A percentile compares a stretch with the other conserved stretches of the same genome.
Evolutionary conservation across 2,888 invertebrate genomes (phyloP).

Genomic region (Cylloceria caligata): DNA sequence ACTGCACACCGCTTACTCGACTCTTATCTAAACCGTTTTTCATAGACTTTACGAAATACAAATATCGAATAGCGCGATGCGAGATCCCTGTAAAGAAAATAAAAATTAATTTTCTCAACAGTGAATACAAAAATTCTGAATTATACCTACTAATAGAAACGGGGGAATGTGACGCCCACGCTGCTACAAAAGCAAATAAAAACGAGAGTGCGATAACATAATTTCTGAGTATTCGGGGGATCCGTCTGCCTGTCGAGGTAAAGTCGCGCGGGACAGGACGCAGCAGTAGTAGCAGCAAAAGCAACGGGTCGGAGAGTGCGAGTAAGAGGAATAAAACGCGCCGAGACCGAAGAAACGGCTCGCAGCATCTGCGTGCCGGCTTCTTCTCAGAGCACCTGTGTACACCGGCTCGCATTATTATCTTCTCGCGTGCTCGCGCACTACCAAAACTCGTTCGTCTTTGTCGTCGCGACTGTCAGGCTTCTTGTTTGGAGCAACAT

Average conservation of each 20-base stretch:
- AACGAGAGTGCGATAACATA: slow-evolving; percentile 58
- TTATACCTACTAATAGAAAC: slow-evolving; percentile 32
- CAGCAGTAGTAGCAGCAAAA: slow-evolving; percentile 2
- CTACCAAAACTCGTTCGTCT: no score
- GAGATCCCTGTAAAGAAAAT: not conserved
- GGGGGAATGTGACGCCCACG: not conserved
- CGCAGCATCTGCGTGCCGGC: slow-evolving; percentile 81
- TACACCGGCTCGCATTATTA: slow-evolving; percentile 80
- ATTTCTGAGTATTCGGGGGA: slow-evolving; percentile 31
- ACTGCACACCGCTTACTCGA: not conserved
- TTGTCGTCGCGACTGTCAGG: no score
- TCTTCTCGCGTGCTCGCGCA: slow-evolving; percentile 77
- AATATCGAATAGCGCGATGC: not conserved
- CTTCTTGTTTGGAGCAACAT: no score
- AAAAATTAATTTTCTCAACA: slow-evolving; percentile 22
- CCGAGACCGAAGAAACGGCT: slow-evolving; percentile 41
- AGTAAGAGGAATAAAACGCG: slow-evolving; percentile 28
- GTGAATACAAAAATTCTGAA: slow-evolving; percentile 7
- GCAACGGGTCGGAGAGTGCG: slow-evolving; percentile 19
- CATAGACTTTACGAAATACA: slow-evolving; percentile 8
- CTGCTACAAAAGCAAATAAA: slow-evolving; percentile 50
- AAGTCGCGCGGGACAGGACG: not conserved
- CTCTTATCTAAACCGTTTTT: slow-evolving; percentile 13
- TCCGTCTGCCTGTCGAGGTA: slow-evolving; percentile 14
- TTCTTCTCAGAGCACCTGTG: slow-evolving; percentile 81